A percentile compares a stretch with the other conserved stretches of the same genome.
Evolutionary conservation across 2,797 vertebrate genomes (phyloP).

Genomic region (Peromyscus melanophrys): DNA sequence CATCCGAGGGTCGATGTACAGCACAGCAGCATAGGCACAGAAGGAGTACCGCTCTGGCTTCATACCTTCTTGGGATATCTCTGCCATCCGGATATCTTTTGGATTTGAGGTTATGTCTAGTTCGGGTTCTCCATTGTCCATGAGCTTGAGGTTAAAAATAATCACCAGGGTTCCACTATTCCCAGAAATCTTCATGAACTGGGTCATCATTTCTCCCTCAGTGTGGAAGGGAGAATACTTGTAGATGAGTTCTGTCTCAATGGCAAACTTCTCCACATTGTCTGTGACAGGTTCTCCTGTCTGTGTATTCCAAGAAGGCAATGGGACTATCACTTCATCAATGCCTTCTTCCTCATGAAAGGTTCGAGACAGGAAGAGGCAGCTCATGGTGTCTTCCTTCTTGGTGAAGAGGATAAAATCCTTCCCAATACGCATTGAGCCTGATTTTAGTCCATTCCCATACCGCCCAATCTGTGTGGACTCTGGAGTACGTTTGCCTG

Average conservation of each 20-base stretch:
- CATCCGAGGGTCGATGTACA: slow-evolving; percentile 99
- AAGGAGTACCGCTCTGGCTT: slow-evolving; percentile 97
- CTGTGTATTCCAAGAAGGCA: slow-evolving; percentile 95
- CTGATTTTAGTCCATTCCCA: slow-evolving; percentile 99
- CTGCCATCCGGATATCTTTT: slow-evolving; percentile 97
- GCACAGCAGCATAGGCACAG: slow-evolving; percentile 97
- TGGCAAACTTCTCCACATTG: slow-evolving; percentile 96
- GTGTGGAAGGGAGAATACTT: slow-evolving; percentile 98
- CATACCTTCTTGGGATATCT: slow-evolving; percentile 94
- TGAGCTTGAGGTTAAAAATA: slow-evolving; percentile 98
- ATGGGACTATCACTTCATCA: slow-evolving; percentile 98
- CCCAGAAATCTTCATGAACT: slow-evolving; percentile 96
- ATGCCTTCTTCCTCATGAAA: slow-evolving; percentile 99
- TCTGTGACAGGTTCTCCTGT: slow-evolving; percentile 94
- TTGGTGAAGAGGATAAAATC: slow-evolving; percentile 99
- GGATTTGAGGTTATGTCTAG: slow-evolving; percentile 96
- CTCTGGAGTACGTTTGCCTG: slow-evolving; percentile 96
- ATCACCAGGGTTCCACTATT: slow-evolving; percentile 96
- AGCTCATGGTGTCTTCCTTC: slow-evolving; percentile 95
- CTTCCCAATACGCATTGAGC: slow-evolving; percentile 99
- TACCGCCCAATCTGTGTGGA: slow-evolving; percentile 99
- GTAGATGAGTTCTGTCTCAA: slow-evolving; percentile 98
- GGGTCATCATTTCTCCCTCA: slow-evolving; percentile 95
- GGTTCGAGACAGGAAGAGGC: slow-evolving; percentile 97
- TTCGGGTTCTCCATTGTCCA: slow-evolving; percentile 98